Conservation (phyloP, 2,888 invertebrate genomes). For the Chelonus formosanus region DNA sequence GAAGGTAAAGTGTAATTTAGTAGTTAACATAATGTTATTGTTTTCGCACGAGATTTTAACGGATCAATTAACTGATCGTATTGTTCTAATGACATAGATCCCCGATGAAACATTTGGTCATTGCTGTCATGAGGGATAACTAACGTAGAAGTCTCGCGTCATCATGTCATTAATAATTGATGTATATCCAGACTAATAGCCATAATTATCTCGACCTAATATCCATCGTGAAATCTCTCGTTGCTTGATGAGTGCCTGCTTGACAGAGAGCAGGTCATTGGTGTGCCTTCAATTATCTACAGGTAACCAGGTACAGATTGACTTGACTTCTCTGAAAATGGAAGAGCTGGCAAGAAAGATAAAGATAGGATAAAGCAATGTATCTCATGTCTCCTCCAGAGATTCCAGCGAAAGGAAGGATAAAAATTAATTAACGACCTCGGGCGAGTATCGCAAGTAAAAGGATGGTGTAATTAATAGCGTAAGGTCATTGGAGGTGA, state of each 20-base stretch:
- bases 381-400: slow-evolving; percentile 18
- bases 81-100: slow-evolving; percentile 7
- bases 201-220: slow-evolving; percentile 60
- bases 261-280: slow-evolving; percentile 31
- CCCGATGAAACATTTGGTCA: slow-evolving; percentile 21
- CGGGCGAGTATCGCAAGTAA: slow-evolving; percentile 30
- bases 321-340: not conserved
- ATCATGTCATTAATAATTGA: slow-evolving; percentile 63
- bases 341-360: not conserved
- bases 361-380: not conserved
- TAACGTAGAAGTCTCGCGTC: slow-evolving; percentile 54
- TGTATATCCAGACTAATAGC: slow-evolving; percentile 61
- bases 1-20: too few species aligned
- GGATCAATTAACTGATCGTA: not conserved
- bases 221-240: slow-evolving; percentile 55
- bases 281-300: slow-evolving; percentile 26
- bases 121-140: slow-evolving; percentile 52
- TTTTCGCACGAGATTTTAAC: not conserved
- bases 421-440: slow-evolving; percentile 42
- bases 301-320: slow-evolving; percentile 20
- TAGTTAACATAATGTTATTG: not conserved
- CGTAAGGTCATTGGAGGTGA: slow-evolving; percentile 42
- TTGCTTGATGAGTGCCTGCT: slow-evolving; percentile 29
- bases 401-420: slow-evolving; percentile 21
- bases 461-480: slow-evolving; percentile 51